These are phyloP conservation scores for Alexandromys fortis DNA, from an alignment of 2,113 vertebrate genomes.

Conservation along the genomic window DNA sequence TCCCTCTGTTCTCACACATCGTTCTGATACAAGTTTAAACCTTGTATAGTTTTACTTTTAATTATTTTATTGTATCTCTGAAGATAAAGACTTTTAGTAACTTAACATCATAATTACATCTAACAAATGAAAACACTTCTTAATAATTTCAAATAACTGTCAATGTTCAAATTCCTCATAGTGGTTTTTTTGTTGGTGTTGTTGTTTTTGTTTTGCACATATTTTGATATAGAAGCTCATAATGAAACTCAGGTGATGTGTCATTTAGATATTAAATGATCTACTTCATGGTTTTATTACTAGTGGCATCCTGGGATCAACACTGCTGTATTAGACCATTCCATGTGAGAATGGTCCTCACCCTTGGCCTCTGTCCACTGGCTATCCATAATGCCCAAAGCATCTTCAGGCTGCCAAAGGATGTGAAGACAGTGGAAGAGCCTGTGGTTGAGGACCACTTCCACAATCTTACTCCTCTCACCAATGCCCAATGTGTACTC, in stretches of 20 bases:
- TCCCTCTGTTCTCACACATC: neutral
- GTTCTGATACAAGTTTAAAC: neutral
- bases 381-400: neutral
- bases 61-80: neutral
- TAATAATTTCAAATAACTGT: neutral
- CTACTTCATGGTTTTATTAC: neutral
- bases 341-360: neutral
- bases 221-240: neutral
- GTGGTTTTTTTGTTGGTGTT: neutral
- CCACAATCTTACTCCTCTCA: accelerated
- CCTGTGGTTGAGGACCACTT: neutral
- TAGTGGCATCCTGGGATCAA: too few relatives aligned
- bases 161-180: neutral
- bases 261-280: neutral
- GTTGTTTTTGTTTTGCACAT: neutral
- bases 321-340: neutral
- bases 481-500: accelerated
- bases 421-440: neutral
- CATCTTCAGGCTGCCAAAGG: neutral
- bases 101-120: neutral
- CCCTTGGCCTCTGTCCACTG: neutral
- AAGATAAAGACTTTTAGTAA: neutral
- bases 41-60: neutral
- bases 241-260: neutral
- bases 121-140: neutral